A percentile compares a stretch with the other conserved stretches of the same genome.
These are phyloP conservation scores for Flabesymbios commensalis DNA, from an alignment of 2,888 invertebrate species.

Conservation along the genomic window DNA sequence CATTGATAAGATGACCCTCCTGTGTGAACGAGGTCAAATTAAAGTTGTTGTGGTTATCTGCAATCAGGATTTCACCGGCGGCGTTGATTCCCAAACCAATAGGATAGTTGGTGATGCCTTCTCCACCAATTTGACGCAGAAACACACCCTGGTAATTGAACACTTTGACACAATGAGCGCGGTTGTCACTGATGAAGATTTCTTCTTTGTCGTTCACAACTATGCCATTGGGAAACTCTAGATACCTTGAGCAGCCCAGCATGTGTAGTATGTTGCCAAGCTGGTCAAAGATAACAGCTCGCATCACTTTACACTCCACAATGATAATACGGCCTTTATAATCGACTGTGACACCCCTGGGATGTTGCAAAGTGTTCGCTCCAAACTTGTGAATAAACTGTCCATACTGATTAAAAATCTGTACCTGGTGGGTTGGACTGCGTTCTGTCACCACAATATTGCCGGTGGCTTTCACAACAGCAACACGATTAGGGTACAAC, in stretches of 20 bases:
- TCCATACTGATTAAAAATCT: slow-evolving; percentile 98
- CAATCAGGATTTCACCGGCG: slow-evolving; percentile 28
- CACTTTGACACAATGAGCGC: slow-evolving; percentile 96
- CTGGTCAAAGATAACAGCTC: slow-evolving; percentile 98
- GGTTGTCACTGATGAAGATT: slow-evolving; percentile 99
- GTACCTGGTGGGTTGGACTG: slow-evolving; percentile 93
- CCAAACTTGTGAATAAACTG: slow-evolving; percentile 99
- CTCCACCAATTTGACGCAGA: slow-evolving; percentile 29
- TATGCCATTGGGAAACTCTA: slow-evolving; percentile 99
- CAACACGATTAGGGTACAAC: slow-evolving; percentile 96
- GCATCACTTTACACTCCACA: slow-evolving; percentile 93
- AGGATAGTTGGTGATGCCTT: slow-evolving; percentile 27
- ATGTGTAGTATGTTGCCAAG: slow-evolving; percentile 95
- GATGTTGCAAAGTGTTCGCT: slow-evolving; percentile 97
- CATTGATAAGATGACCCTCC: slow-evolving; percentile 28
- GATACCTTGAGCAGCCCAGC: slow-evolving; percentile 79
- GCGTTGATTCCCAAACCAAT: slow-evolving; percentile 27
- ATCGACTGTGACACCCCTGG: slow-evolving; percentile 98
- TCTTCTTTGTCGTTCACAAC: slow-evolving; percentile 99
- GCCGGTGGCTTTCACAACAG: slow-evolving; percentile 97
- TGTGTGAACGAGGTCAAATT: slow-evolving; percentile 33
- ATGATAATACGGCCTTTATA: slow-evolving; percentile 98
- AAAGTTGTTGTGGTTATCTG: slow-evolving; percentile 37
- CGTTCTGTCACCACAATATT: slow-evolving; percentile 99
- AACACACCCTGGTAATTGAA: slow-evolving; percentile 31